Evolutionary conservation across 2,888 invertebrate genomes (phyloP), one percentile per base, ranked within the genome.

Genomic region (Phlogophora meticulosa): DNA sequence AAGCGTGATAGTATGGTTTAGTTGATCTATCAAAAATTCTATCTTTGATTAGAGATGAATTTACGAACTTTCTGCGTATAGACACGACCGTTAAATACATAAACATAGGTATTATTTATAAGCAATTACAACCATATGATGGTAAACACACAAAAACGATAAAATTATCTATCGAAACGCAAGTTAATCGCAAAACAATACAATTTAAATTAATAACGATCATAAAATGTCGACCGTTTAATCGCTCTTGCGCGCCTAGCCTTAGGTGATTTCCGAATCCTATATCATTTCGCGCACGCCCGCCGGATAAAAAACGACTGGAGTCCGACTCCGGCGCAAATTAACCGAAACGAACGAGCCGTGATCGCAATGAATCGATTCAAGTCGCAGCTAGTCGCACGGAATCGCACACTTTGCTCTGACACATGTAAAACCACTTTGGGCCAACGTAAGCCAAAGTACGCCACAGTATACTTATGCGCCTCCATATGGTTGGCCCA

Each of bases 211-310:
- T 74, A 74, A 82, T 73, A 66, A 62, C 66, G 61, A 76, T 76
- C 62, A 46, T 73, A 78, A 82, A 78, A 74, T 78, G 76, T 67
- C 52, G 57, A 53, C 43, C 55, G 42, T 78, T 80, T 76, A 76
- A 80, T 78, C 63, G 76, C 38, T 57, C 10, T 38, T 43, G 64
- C 57, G 66, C 56, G 36, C 10, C 63, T 82, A 76, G 80, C 82
- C 82, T 78, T 46, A 78, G 80, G 82, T 76, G 80, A 58, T 72
- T 59, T 82, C 70, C 64, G 56, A 78, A 69, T 70, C 74, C 69
- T 82, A 70, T 78, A 82, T 82, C 82, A 80, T 76, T 59, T 60
- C 60, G 51, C 68, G 48, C 42, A 49, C 58, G 74, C 64, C 56
- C 69, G 46, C 52, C 43, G 71, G 66, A 78, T 76, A 75, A 78